phyloP scores from a whole-genome alignment of 2,797 vertebrate genomes.

The Lutjanus campechanus region DNA sequence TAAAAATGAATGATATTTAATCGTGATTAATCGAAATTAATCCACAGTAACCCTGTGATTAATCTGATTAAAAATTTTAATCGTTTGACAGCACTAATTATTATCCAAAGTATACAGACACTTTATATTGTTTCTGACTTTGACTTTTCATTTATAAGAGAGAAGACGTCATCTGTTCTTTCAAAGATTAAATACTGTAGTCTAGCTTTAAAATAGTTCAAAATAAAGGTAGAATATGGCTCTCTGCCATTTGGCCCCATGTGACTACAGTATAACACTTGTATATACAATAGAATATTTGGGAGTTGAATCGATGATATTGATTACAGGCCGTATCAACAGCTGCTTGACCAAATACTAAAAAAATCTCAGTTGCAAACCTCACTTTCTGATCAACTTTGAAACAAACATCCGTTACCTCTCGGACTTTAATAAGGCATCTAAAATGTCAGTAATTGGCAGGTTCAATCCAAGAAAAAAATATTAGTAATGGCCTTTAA shows the following conservation, averaged over 20 bases:
- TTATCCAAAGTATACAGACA: too few relatives aligned
- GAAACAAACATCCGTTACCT: not conserved
- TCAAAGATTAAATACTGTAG: not conserved
- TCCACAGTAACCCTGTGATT: too few relatives aligned
- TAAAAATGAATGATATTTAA: too few relatives aligned
- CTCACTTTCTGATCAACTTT: not conserved
- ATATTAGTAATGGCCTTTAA: not conserved
- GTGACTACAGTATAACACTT: not conserved
- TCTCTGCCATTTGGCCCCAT: not conserved
- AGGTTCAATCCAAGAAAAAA: not conserved
- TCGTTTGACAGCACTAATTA: too few relatives aligned
- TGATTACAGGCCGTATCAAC: too few relatives aligned
- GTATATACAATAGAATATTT: not conserved
- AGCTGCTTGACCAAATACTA: not conserved
- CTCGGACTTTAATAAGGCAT: not conserved
- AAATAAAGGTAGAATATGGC: not conserved
- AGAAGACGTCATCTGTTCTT: not conserved
- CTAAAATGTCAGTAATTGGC: not conserved
- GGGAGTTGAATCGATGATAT: not conserved
- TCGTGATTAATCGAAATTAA: too few relatives aligned
- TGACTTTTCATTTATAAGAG: not conserved
- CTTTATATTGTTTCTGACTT: too few relatives aligned
- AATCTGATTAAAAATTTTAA: too few relatives aligned
- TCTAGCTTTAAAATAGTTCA: not conserved
- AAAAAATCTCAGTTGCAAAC: not conserved